A percentile compares a stretch with the other conserved stretches of the same genome.
Evolutionary conservation across 1,140 invertebrate genomes (phyloP).

Genomic region (Nasonia longicornis): DNA sequence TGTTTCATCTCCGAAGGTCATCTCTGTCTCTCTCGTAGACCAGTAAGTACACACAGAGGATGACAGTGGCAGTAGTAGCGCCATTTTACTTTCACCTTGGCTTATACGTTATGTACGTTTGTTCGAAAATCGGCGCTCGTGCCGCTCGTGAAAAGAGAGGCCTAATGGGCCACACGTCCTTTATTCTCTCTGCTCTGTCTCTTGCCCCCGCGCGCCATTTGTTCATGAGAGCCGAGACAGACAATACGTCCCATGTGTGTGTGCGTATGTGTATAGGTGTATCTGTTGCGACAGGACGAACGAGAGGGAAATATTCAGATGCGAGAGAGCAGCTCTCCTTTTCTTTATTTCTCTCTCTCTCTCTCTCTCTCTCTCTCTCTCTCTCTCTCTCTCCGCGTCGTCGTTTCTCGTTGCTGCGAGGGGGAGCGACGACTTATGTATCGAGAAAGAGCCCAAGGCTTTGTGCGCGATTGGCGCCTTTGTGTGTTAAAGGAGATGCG

Average conservation of each 20-base stretch:
- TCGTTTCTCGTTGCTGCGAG: background rate
- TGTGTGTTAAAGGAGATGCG: background rate
- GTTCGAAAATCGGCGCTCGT: constrained; percentile 32
- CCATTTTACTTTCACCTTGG: constrained; percentile 44
- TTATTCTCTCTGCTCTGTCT: background rate
- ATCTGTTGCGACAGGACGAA: background rate
- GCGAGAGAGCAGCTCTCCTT: background rate
- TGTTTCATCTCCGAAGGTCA: constrained; percentile 44
- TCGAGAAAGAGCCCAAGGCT: background rate
- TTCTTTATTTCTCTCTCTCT: background rate
- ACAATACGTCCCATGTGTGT: background rate
- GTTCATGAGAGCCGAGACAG: background rate
- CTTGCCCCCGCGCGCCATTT: too few species aligned
- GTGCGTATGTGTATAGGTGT: background rate
- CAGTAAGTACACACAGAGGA: background rate
- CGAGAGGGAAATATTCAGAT: background rate
- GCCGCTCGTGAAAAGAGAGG: constrained; percentile 8
- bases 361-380: background rate
- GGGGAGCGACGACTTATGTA: too few species aligned
- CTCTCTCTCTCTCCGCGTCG: background rate
- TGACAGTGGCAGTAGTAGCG: constrained; percentile 19
- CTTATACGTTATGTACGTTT: background rate
- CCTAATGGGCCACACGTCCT: constrained; percentile 38
- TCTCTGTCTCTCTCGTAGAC: constrained; percentile 7
- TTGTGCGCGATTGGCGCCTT: constrained; percentile 30